These are phyloP conservation scores for Oxygymnocypris stewartii DNA, from an alignment of 2,113 vertebrate genomes.

Conservation along the genomic window DNA sequence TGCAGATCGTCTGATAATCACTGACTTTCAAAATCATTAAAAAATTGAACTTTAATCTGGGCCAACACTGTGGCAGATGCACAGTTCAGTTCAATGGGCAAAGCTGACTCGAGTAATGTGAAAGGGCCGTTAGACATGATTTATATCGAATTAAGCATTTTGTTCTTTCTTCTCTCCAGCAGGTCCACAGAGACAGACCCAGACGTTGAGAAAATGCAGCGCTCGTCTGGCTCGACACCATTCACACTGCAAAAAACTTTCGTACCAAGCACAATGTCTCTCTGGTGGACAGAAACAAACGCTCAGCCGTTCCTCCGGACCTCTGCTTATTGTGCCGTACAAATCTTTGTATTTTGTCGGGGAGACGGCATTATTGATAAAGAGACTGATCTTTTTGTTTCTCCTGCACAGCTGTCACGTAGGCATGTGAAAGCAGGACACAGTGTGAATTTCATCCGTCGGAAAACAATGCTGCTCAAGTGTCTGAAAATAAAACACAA, in stretches of 20 bases:
- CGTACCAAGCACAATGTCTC: neutral
- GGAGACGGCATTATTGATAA: neutral
- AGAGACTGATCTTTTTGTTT: conserved; percentile 22
- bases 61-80: neutral
- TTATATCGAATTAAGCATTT: conserved; percentile 21
- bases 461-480: conserved; percentile 14
- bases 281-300: conserved; percentile 13
- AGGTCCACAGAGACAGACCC: conserved; percentile 67
- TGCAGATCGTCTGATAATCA: neutral
- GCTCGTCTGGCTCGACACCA: neutral
- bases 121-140: neutral
- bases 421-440: neutral
- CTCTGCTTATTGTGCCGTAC: neutral
- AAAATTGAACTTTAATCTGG: neutral
- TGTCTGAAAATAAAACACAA: conserved; percentile 16
- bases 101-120: neutral
- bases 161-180: conserved; percentile 54
- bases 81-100: neutral
- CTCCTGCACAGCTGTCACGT: neutral
- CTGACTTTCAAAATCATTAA: neutral
- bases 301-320: conserved; percentile 9
- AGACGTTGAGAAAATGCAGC: conserved; percentile 65
- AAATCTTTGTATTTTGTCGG: neutral
- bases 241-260: neutral
- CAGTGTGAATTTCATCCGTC: neutral